Conservation (phyloP, 2,113 vertebrate species). For the Melanostigma gelatinosum region DNA sequence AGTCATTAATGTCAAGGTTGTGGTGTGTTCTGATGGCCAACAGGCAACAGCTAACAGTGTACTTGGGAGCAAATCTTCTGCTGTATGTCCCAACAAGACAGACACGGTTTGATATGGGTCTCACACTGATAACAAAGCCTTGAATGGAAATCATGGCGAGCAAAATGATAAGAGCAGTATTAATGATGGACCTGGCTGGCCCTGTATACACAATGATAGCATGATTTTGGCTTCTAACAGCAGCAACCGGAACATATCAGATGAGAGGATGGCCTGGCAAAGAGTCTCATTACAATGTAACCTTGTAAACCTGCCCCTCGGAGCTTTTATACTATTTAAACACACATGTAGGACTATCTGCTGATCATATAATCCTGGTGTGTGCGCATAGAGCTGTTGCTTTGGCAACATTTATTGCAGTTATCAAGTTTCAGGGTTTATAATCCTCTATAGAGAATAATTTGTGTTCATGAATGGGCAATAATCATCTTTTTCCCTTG, state of each 20-base stretch:
- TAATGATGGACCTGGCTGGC: conserved; percentile 74
- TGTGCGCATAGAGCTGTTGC: conserved; percentile 7
- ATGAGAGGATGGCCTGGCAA: conserved; percentile 64
- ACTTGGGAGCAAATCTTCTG: conserved; percentile 69
- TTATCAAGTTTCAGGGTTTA: not conserved
- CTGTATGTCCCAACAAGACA: conserved; percentile 72
- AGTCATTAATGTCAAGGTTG: conserved; percentile 81
- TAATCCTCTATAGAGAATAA: not conserved
- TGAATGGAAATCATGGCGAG: conserved; percentile 68
- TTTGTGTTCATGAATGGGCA: not conserved
- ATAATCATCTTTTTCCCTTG: not conserved
- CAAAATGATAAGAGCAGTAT: conserved; percentile 75
- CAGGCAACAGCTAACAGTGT: conserved; percentile 70
- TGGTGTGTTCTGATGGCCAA: conserved; percentile 70
- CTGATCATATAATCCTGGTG: conserved; percentile 38
- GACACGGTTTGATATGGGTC: conserved; percentile 74
- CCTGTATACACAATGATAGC: conserved; percentile 74
- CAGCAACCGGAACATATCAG: conserved; percentile 69
- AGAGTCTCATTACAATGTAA: conserved; percentile 73
- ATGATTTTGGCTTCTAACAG: conserved; percentile 68
- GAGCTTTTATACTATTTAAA: conserved; percentile 66
- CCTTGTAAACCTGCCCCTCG: conserved; percentile 71
- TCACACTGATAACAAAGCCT: conserved; percentile 75
- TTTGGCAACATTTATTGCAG: not conserved
- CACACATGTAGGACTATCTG: conserved; percentile 55